Conservation (phyloP, 2,797 vertebrate species). For the Morus bassanus region DNA sequence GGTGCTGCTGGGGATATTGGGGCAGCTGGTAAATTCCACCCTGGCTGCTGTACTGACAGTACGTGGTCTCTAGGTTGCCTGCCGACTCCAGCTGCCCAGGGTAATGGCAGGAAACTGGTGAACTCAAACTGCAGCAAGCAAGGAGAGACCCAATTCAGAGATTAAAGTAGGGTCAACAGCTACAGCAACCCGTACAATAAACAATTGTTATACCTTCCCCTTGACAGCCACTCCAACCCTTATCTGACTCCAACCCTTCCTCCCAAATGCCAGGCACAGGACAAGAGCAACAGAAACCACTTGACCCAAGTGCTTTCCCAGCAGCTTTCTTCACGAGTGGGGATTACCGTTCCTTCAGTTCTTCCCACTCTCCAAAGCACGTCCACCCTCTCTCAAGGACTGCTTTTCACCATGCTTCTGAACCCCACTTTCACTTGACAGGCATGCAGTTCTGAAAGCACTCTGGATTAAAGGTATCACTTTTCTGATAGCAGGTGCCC, state of each 20-base stretch:
- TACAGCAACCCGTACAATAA: background rate
- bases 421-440: background rate
- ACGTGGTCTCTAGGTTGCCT: conserved; percentile 21
- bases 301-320: background rate
- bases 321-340: background rate
- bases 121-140: conserved; percentile 19
- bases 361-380: background rate
- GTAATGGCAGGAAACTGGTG: conserved; percentile 26
- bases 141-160: background rate
- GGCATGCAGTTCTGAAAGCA: background rate
- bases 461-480: background rate
- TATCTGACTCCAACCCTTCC: background rate
- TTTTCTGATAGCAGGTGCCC: background rate
- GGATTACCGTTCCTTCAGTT: background rate
- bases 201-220: background rate
- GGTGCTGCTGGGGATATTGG: conserved; percentile 70
- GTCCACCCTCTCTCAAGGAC: background rate
- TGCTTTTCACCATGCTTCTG: background rate
- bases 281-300: background rate
- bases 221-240: background rate
- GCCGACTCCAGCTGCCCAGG: conserved; percentile 44
- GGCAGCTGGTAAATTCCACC: conserved; percentile 32
- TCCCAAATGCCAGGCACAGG: background rate
- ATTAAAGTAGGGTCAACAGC: background rate
- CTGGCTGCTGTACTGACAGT: conserved; percentile 75